Evolutionary conservation across 2,113 vertebrate species (phyloP).

Genomic region (Saiga tatarica): DNA sequence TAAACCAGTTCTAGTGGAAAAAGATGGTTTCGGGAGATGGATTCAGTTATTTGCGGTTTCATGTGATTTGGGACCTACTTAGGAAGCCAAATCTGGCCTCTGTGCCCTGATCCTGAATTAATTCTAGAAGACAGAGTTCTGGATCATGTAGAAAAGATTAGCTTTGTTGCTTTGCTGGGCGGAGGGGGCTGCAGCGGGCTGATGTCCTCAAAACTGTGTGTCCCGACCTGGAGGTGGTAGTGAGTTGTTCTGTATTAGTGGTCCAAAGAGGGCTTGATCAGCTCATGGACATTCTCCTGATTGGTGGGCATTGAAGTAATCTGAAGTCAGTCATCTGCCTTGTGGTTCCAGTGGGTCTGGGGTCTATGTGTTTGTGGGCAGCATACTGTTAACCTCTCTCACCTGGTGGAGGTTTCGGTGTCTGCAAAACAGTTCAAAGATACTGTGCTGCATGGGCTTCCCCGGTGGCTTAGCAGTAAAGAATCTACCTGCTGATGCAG

Average conservation of each 20-base stretch:
- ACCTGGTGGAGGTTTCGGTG: background rate
- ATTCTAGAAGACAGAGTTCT: background rate
- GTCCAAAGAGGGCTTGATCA: background rate
- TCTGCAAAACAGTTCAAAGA: background rate
- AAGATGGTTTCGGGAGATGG: background rate
- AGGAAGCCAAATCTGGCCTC: background rate
- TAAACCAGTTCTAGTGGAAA: background rate
- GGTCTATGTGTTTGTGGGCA: background rate
- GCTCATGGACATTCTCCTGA: background rate
- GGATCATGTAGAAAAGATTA: background rate
- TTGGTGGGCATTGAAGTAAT: background rate
- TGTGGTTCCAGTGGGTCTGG: background rate
- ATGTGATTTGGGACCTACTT: background rate
- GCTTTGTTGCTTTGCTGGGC: background rate
- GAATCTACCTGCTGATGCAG: background rate
- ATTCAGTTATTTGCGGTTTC: background rate
- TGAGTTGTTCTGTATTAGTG: background rate
- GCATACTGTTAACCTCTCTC: background rate
- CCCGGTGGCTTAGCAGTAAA: background rate
- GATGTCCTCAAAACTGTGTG: background rate
- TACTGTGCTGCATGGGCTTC: background rate
- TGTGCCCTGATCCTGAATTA: background rate
- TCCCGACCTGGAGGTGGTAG: background rate
- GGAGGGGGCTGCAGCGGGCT: background rate
- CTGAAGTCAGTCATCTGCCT: background rate